phyloP scores from a whole-genome alignment of 2,888 invertebrate species.

The Mesoligia furuncula region DNA sequence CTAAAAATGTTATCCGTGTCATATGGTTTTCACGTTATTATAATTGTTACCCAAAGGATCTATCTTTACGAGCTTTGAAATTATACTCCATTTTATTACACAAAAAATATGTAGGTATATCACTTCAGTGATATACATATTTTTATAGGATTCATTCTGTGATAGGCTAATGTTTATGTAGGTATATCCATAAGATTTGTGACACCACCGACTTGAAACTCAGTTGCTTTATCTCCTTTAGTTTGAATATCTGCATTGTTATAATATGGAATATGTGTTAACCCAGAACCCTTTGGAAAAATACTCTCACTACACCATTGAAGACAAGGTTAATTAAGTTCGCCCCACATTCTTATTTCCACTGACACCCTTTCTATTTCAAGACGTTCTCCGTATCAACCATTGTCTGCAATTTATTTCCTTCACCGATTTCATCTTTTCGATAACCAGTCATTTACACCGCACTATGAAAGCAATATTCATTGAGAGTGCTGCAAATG shows the following conservation, averaged over 20 bases:
- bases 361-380: constrained; percentile 61
- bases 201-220: background rate
- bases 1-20: background rate
- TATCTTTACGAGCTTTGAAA: background rate
- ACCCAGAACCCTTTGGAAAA: constrained; percentile 17
- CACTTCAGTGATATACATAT: too few relatives aligned
- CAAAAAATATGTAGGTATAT: background rate
- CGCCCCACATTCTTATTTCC: constrained; percentile 52
- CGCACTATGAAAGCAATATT: constrained; percentile 55
- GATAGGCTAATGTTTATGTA: background rate
- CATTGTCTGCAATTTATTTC: constrained; percentile 59
- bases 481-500: constrained; percentile 61
- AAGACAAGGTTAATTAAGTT: constrained; percentile 35
- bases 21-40: background rate
- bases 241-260: background rate
- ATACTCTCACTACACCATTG: constrained; percentile 3
- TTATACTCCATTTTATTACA: background rate
- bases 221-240: background rate
- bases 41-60: background rate
- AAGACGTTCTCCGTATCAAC: constrained; percentile 55
- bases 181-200: background rate
- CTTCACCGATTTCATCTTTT: constrained; percentile 51
- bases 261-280: background rate
- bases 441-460: constrained; percentile 63
- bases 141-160: too few relatives aligned